A percentile compares a stretch with the other conserved stretches of the same genome.
Conservation (phyloP, 2,113 vertebrate species). For the Dromiciops gliroides region DNA sequence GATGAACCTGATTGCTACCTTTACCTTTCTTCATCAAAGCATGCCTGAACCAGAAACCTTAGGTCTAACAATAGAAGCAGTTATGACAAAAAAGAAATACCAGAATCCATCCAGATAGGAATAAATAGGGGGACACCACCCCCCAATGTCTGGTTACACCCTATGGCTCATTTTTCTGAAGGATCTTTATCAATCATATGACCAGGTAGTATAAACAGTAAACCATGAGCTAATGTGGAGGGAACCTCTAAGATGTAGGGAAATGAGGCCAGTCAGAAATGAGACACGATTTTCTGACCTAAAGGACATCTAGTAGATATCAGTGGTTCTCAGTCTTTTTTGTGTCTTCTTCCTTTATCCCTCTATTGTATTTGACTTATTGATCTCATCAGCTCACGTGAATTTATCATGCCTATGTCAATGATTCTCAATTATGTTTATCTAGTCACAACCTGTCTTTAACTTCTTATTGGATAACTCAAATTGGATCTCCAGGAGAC, state of each 20-base stretch:
- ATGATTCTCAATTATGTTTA: neutral
- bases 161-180: neutral
- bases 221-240: neutral
- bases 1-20: too few relatives aligned
- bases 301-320: neutral
- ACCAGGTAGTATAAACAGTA: neutral
- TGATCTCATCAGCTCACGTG: neutral
- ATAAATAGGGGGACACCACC: neutral
- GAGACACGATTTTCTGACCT: neutral
- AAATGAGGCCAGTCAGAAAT: neutral
- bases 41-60: too few relatives aligned
- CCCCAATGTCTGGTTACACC: neutral
- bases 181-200: neutral
- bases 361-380: neutral
- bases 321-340: neutral
- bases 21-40: too few relatives aligned
- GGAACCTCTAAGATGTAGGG: neutral
- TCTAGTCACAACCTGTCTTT: neutral
- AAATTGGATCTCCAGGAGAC: neutral
- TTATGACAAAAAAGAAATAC: too few relatives aligned
- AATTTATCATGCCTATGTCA: neutral
- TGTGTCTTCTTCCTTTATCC: neutral
- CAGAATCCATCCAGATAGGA: neutral
- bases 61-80: too few relatives aligned
- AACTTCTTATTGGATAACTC: neutral